A percentile compares a stretch with the other conserved stretches of the same genome.
These are phyloP conservation scores for Echinarachnius parma DNA, from an alignment of 53 echinoderm and acorn worm species.

Conservation along the genomic window DNA sequence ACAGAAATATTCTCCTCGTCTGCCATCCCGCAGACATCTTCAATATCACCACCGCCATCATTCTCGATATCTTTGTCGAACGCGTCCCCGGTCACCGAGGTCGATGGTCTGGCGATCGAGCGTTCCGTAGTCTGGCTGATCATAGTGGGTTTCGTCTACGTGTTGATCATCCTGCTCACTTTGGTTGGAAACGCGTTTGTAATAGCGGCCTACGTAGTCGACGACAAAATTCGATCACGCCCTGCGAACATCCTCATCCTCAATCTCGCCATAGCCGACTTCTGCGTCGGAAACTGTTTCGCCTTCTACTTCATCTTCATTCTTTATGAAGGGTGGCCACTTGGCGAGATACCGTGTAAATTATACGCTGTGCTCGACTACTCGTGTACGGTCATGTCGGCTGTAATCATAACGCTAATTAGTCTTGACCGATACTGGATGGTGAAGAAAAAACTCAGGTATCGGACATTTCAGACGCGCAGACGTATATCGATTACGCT, in stretches of 20 bases:
- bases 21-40: too few relatives aligned
- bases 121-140: conserved; percentile 27
- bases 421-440: conserved; percentile 56
- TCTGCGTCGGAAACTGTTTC: conserved; percentile 53
- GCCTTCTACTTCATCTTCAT: conserved; percentile 54
- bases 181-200: conserved; percentile 59
- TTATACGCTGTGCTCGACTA: conserved; percentile 60
- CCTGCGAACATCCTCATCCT: conserved; percentile 57
- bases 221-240: conserved; percentile 42
- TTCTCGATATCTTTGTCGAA: not conserved
- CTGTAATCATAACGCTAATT: conserved; percentile 20
- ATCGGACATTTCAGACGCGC: conserved; percentile 52
- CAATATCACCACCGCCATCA: too few relatives aligned
- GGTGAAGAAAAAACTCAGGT: conserved; percentile 48
- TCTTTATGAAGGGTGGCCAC: conserved; percentile 41
- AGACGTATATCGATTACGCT: conserved; percentile 47
- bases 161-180: conserved; percentile 48
- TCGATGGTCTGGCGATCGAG: too few relatives aligned
- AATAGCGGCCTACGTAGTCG: conserved; percentile 49
- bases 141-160: conserved; percentile 6
- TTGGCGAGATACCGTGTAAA: conserved; percentile 61
- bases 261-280: conserved; percentile 61
- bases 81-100: not conserved
- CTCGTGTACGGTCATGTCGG: conserved; percentile 46
- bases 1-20: too few relatives aligned